A percentile compares a stretch with the other conserved stretches of the same genome.
Conservation (phyloP, 2,113 vertebrate genomes). For the Cyprinus carpio region DNA sequence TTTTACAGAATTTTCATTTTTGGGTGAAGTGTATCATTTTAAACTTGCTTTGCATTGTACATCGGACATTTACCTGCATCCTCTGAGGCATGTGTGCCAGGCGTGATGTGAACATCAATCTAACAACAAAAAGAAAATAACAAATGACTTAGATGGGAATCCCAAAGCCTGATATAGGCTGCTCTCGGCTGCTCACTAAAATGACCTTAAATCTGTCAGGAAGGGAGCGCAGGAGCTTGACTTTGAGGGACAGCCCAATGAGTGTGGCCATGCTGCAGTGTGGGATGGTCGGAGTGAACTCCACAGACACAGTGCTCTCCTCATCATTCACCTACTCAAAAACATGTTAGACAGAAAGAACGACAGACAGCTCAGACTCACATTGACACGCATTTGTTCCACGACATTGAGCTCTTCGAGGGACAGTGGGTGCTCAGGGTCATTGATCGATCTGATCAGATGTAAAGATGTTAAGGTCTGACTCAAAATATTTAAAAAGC, state of each 20-base stretch:
- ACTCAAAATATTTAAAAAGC: background rate
- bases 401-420: conserved; percentile 95
- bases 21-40: background rate
- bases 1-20: too few species aligned
- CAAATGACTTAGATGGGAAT: background rate
- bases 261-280: conserved; percentile 99
- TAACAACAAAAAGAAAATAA: conserved; percentile 55
- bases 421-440: conserved; percentile 93
- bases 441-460: conserved; percentile 92
- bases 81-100: conserved; percentile 91
- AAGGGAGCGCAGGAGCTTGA: conserved; percentile 91
- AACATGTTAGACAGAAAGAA: background rate
- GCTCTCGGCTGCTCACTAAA: background rate
- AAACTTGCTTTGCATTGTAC: background rate
- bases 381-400: conserved; percentile 87
- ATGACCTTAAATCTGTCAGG: conserved; percentile 91
- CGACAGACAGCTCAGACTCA: conserved; percentile 56
- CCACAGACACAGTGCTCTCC: conserved; percentile 80
- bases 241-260: conserved; percentile 95
- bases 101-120: conserved; percentile 96
- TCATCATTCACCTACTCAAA: conserved; percentile 81
- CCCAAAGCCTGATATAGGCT: background rate
- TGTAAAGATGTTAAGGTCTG: conserved; percentile 82
- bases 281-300: conserved; percentile 95
- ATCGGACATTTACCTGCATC: conserved; percentile 82